These are phyloP conservation scores for Galbula dea DNA, from an alignment of 2,113 vertebrate species.

Conservation along the genomic window DNA sequence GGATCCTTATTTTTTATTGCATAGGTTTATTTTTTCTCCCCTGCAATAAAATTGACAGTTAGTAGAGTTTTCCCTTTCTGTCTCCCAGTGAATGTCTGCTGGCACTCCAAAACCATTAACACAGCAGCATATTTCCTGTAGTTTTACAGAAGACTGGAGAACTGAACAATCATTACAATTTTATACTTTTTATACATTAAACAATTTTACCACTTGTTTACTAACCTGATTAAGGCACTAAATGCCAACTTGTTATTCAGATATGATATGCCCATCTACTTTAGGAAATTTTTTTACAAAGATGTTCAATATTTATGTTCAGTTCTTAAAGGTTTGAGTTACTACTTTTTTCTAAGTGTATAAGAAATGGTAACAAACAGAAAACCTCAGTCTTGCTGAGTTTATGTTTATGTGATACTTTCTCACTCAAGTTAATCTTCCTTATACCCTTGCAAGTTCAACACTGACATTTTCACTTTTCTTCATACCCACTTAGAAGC, in stretches of 20 bases:
- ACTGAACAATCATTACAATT: constrained; percentile 23
- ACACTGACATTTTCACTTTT: neutral
- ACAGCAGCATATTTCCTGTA: neutral
- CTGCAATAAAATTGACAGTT: constrained; percentile 27
- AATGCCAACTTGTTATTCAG: constrained; percentile 50
- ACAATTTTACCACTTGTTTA: constrained; percentile 26
- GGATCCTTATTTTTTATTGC: neutral
- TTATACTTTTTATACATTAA: constrained; percentile 43
- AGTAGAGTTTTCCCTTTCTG: neutral
- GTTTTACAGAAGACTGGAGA: constrained; percentile 38
- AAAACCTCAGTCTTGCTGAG: neutral
- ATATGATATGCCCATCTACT: neutral
- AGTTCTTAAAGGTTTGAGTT: neutral
- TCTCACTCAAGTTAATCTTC: neutral
- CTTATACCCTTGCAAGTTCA: neutral
- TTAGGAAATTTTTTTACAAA: neutral
- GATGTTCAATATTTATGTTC: neutral
- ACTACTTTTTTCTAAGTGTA: neutral
- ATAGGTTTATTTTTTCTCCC: neutral
- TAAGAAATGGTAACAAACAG: neutral
- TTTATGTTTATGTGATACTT: neutral
- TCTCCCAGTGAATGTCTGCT: neutral
- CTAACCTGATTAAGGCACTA: neutral
- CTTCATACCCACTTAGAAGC: neutral
- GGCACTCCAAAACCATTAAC: constrained; percentile 18